Percentiles rank a stretch among this genome's conserved stretches.
phyloP scores from a whole-genome alignment of 2,888 invertebrate species.

The Drosophila borborema region DNA sequence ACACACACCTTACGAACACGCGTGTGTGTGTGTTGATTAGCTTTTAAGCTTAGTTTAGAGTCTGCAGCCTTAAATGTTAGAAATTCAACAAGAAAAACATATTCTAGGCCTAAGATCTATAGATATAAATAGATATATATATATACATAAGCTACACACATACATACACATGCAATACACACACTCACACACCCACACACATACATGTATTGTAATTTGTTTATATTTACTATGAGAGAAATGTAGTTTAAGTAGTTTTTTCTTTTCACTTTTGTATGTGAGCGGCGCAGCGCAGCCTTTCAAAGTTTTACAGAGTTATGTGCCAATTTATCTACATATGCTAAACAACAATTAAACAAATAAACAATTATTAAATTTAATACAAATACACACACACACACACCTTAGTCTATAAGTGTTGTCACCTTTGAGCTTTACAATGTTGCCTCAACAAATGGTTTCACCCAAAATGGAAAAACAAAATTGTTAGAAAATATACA shows the following conservation, averaged over 20 bases:
- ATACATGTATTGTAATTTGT: constrained; percentile 32
- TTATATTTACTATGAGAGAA: constrained; percentile 18
- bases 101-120: constrained; percentile 15
- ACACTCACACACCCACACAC: constrained; percentile 16
- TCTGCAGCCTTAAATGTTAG: constrained; percentile 32
- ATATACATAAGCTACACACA: constrained; percentile 13
- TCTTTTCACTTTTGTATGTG: constrained; percentile 47
- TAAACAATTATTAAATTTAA: constrained; percentile 49
- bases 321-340: constrained; percentile 74
- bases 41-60: constrained; percentile 5
- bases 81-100: constrained; percentile 19
- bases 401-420: constrained; percentile 69
- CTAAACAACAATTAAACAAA: constrained; percentile 28
- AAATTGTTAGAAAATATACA: constrained; percentile 67
- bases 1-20: constrained; percentile 20
- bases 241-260: constrained; percentile 61
- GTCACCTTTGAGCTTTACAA: constrained; percentile 82
- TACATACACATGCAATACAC: constrained; percentile 29
- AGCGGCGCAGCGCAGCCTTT: constrained; percentile 74
- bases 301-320: constrained; percentile 69
- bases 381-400: constrained; percentile 26
- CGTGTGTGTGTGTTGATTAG: constrained; percentile 25
- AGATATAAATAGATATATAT: constrained; percentile 22
- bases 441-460: constrained; percentile 82
- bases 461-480: constrained; percentile 67